Evolutionary conservation across 1,140 invertebrate genomes (phyloP).

Genomic region (Micrasema minimum): DNA sequence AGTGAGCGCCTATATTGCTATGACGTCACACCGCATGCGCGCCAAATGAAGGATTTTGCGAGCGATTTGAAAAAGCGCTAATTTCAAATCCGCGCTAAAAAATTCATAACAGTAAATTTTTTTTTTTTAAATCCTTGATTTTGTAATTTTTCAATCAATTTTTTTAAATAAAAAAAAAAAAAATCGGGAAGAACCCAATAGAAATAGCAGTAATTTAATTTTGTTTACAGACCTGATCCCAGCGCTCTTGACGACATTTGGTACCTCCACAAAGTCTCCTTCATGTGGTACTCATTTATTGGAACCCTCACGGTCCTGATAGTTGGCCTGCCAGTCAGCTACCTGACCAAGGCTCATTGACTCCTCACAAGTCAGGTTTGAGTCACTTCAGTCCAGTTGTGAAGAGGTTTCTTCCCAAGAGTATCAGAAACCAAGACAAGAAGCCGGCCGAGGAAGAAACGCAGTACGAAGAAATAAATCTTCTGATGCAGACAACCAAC

Average conservation of each 20-base stretch:
- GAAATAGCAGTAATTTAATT: no score
- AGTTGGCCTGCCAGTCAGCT: constrained; percentile 43
- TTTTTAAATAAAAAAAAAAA: no score
- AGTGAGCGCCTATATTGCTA: no score
- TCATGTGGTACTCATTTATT: constrained; percentile 48
- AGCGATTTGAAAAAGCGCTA: no score
- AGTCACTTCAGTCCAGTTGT: constrained; percentile 48
- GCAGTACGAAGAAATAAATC: constrained; percentile 8
- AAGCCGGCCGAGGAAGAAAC: neutral
- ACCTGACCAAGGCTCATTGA: constrained; percentile 37
- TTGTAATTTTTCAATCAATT: no score
- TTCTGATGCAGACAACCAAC: constrained; percentile 6
- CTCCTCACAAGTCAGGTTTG: constrained; percentile 20
- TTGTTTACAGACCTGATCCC: neutral
- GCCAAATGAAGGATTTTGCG: no score
- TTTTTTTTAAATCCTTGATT: no score
- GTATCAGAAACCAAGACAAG: constrained; percentile 15
- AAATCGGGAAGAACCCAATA: no score
- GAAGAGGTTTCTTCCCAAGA: constrained; percentile 32
- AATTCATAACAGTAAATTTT: no score
- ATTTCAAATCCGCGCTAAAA: no score
- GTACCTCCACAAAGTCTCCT: constrained; percentile 41
- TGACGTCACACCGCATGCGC: no score
- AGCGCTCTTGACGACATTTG: constrained; percentile 30
- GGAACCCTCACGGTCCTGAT: constrained; percentile 23